A percentile compares a stretch with the other conserved stretches of the same genome.
Conservation (phyloP, 92 coral and sea anemone species). For the Porites evermanni region DNA sequence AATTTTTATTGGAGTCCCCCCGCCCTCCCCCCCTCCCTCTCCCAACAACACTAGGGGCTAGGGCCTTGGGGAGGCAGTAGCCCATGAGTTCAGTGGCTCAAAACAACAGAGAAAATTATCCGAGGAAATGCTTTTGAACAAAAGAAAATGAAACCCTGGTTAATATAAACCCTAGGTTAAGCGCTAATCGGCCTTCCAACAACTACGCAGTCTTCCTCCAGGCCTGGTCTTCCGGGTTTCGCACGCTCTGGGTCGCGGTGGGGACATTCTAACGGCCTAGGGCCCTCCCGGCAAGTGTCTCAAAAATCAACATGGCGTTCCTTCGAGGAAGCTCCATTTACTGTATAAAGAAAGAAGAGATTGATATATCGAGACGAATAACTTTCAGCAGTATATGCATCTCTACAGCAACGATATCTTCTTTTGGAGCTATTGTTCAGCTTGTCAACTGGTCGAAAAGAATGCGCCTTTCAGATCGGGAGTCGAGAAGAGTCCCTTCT, state of each 20-base stretch:
- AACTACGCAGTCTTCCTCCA: too few relatives aligned
- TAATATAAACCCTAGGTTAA: too few relatives aligned
- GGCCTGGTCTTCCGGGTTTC: not conserved
- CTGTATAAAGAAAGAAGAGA: constrained; percentile 71
- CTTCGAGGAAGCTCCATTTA: constrained; percentile 83
- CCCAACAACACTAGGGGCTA: too few relatives aligned
- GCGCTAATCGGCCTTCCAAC: too few relatives aligned
- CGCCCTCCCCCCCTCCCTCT: too few relatives aligned
- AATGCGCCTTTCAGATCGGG: constrained; percentile 4
- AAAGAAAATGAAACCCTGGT: too few relatives aligned
- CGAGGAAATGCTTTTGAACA: too few relatives aligned
- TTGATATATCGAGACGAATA: constrained; percentile 32
- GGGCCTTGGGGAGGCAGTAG: too few relatives aligned
- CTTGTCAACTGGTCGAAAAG: constrained; percentile 66
- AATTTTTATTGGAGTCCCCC: too few relatives aligned
- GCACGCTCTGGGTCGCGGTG: not conserved
- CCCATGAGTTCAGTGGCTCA: too few relatives aligned
- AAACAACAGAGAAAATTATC: too few relatives aligned
- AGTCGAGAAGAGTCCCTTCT: constrained; percentile 71
- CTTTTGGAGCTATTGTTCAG: constrained; percentile 88
- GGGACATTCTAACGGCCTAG: not conserved
- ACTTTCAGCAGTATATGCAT: constrained; percentile 79
- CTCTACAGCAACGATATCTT: constrained; percentile 77
- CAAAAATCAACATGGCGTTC: constrained; percentile 79
- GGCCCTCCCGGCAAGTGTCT: not conserved